Evolutionary conservation across 2,113 vertebrate species (phyloP), one percentile per base, ranked within the genome.

Genomic region (Etia nguti): DNA sequence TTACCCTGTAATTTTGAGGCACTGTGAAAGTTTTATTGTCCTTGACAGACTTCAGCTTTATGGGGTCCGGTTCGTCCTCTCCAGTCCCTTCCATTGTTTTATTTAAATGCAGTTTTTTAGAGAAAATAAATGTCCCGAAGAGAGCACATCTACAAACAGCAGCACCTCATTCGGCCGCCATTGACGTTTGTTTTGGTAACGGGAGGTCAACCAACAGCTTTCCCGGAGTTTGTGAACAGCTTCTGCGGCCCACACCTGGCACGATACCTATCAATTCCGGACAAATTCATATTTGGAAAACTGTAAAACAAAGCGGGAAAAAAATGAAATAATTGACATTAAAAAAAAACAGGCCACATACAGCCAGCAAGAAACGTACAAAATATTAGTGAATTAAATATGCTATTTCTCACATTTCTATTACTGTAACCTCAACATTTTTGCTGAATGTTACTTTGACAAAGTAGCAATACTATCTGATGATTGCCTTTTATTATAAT

Each of bases 41-140:
- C 87, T 95, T 97, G 3, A 97, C 43, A 2, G 96, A 96, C 60
- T 95, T 97, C 13, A 97, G 93, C 48, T 80, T 92, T 81, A 97
- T 96, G 0, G 89, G 93, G 2, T 96, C 95, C 54, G 92, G 88
- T 31, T 96, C 96, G 5, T 95, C 91, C 2, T 97, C 96, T 65
- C 65, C 88, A 2, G 80, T 15, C 4, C 54, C 15, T 15, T 97
- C 96, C 96, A 96, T 96, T 24, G 26, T 83, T n/a, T 13, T 6
- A 16, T 24, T 50, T 3, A 2, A 22, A 2, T 1, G 4, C 43
- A 8, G 6, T 26, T 11, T 54, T 6, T n/a, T 41, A 34, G 15
- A 36, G 0, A 34, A 5, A 1, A 31, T 1, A 10, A 29, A 26
- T 2, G 4, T 38, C 9, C 15, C 2, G 11, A 8, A 1, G 1